Conservation (phyloP, 1,140 invertebrate genomes). For the Drosophila subobscura region DNA sequence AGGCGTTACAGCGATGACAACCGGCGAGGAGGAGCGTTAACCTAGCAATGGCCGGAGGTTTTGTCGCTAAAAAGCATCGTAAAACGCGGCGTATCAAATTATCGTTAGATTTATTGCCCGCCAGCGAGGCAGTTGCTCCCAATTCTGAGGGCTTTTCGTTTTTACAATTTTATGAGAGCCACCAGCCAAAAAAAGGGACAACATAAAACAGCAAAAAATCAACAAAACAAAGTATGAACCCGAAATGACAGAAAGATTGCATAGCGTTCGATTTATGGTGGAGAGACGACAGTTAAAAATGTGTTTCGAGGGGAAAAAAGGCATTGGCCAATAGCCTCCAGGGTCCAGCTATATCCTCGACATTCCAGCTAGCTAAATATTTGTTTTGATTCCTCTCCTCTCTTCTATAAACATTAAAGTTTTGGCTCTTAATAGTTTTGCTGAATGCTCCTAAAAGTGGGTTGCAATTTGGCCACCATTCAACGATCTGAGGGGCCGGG, state of each 20-base stretch:
- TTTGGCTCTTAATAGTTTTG: no score
- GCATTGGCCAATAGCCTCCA: no score
- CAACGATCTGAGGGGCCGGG: no score
- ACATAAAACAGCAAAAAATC: neutral
- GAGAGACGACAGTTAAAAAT: no score
- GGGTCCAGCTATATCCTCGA: neutral
- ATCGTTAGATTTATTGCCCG: constrained; percentile 58
- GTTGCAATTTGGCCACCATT: no score
- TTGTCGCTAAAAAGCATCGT: constrained; percentile 33
- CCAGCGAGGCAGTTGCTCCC: constrained; percentile 25
- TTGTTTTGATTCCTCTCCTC: no score
- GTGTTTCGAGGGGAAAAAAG: no score
- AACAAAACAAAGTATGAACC: neutral
- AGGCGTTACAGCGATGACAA: constrained; percentile 2
- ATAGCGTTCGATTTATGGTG: neutral
- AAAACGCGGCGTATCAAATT: constrained; percentile 55
- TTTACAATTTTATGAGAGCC: constrained; percentile 20
- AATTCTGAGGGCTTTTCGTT: neutral
- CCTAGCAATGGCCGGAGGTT: constrained; percentile 5
- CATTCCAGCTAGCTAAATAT: neutral
- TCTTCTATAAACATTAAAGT: no score
- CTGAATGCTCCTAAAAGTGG: no score
- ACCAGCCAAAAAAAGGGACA: neutral
- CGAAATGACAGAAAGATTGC: constrained; percentile 11
- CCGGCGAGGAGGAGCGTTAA: constrained; percentile 29